A percentile compares a stretch with the other conserved stretches of the same genome.
phyloP scores from a whole-genome alignment of 2,888 invertebrate species.

The Pterostichus niger region DNA sequence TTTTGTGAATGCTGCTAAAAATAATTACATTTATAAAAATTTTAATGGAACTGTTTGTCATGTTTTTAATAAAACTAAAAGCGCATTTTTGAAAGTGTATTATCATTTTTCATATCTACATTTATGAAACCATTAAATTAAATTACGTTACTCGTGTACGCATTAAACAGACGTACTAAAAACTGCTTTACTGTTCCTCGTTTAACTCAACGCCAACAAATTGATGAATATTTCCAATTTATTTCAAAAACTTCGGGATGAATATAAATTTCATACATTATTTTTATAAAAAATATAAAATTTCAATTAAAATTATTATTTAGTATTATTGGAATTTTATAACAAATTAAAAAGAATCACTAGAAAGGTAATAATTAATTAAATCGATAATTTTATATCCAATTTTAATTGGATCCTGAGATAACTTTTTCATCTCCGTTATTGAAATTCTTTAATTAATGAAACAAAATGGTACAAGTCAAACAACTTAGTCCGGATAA shows the following conservation, averaged over 20 bases:
- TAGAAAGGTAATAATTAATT: background rate
- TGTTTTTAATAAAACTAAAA: constrained; percentile 55
- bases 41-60: constrained; percentile 50
- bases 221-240: constrained; percentile 3
- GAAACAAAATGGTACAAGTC: constrained; percentile 12
- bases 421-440: background rate
- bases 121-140: constrained; percentile 49
- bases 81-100: constrained; percentile 30
- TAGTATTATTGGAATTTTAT: no score
- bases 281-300: background rate
- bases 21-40: constrained; percentile 49
- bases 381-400: constrained; percentile 5
- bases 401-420: background rate
- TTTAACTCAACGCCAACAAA: background rate
- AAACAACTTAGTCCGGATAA: background rate
- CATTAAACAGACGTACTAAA: constrained; percentile 21
- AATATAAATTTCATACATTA: background rate
- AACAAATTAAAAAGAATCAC: background rate
- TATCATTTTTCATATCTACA: constrained; percentile 50
- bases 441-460: background rate
- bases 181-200: constrained; percentile 4
- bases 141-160: constrained; percentile 33
- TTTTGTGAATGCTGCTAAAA: constrained; percentile 15
- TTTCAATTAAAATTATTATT: no score
- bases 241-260: background rate